Conservation (phyloP, 2,888 invertebrate species). For the Chymomyza procnemis region DNA sequence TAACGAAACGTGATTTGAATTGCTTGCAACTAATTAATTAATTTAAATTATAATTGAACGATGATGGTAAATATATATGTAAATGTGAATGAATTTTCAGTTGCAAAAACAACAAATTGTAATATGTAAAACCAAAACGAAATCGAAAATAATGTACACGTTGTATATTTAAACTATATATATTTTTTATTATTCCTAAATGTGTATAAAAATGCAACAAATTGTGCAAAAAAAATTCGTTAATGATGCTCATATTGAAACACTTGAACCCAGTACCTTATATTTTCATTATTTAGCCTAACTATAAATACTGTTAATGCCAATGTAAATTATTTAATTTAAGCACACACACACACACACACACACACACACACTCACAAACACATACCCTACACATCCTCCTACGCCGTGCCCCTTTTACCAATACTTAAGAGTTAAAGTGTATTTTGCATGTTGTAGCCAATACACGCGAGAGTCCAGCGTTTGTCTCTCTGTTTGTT, state of each 20-base stretch:
- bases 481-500: no score
- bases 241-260: conserved; percentile 68
- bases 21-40: background rate
- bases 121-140: background rate
- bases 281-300: conserved; percentile 75
- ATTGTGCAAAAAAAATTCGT: conserved; percentile 45
- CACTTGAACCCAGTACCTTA: conserved; percentile 78
- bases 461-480: conserved; percentile 30
- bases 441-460: conserved; percentile 56
- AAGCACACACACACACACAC: conserved; percentile 7
- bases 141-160: background rate
- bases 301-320: conserved; percentile 68
- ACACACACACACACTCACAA: conserved; percentile 9
- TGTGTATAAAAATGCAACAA: background rate
- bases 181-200: background rate
- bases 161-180: conserved; percentile 1
- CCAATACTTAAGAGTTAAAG: conserved; percentile 1
- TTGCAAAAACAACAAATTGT: background rate
- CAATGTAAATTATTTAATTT: conserved; percentile 65
- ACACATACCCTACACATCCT: conserved; percentile 4
- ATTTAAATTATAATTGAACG: background rate
- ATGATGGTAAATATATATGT: no score
- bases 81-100: no score
- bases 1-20: background rate
- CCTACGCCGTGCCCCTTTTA: no score